Evolutionary conservation across 2,113 vertebrate genomes (phyloP).

Genomic region (Malurus elegans): DNA sequence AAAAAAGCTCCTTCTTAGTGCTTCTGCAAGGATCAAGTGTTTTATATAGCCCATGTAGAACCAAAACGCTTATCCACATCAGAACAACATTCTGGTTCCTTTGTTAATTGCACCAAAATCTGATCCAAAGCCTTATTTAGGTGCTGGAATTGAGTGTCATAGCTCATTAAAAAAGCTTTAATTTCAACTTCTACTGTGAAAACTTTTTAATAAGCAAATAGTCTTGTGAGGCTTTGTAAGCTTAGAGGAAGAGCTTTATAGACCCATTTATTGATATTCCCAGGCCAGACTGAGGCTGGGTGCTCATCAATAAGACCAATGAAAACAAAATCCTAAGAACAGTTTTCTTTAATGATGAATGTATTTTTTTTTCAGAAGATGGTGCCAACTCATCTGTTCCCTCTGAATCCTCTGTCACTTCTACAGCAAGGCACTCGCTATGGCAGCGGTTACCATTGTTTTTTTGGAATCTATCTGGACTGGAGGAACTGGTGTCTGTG

Average conservation of each 20-base stretch:
- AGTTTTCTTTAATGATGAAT: not conserved
- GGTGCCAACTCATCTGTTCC: not conserved
- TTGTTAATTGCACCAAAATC: not conserved
- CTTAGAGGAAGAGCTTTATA: not conserved
- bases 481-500: not conserved
- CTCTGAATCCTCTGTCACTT: not conserved
- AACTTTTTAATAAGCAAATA: not conserved
- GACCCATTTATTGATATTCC: not conserved
- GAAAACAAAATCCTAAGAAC: not conserved
- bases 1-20: not conserved
- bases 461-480: not conserved
- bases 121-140: not conserved
- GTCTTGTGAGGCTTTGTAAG: not conserved
- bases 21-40: not conserved
- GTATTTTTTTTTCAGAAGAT: not conserved
- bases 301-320: not conserved
- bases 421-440: not conserved
- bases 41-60: not conserved
- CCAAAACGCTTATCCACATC: not conserved
- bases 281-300: not conserved
- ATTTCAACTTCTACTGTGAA: not conserved
- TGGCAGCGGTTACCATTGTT: not conserved
- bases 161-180: not conserved
- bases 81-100: not conserved
- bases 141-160: not conserved